Evolutionary conservation across 1,140 invertebrate species (phyloP).

Genomic region (Pseudomyrmex pallidus): DNA sequence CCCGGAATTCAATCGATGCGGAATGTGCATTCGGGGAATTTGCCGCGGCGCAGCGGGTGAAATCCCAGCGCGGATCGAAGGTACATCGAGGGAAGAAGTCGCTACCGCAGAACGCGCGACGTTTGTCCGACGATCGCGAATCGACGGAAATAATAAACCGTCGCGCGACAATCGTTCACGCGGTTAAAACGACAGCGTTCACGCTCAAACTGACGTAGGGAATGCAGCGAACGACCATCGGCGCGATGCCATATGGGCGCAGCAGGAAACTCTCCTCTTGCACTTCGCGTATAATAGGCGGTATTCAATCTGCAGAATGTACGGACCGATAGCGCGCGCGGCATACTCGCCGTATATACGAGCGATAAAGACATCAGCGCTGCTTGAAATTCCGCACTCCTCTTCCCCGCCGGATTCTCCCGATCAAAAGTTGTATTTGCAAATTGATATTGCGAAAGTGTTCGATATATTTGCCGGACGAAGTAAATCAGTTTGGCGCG

Average conservation of each 20-base stretch:
- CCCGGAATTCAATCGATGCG: constrained; percentile 25
- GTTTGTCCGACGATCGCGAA: background rate
- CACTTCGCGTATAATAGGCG: constrained; percentile 45
- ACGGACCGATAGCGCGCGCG: constrained; percentile 14
- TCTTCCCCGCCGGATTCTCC: background rate
- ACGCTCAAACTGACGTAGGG: constrained; percentile 35
- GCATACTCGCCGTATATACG: background rate
- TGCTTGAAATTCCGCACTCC: constrained; percentile 29
- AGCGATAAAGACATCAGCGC: constrained; percentile 47
- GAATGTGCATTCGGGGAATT: constrained; percentile 17
- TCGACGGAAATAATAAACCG: constrained; percentile 41
- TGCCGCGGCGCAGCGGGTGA: too few species aligned
- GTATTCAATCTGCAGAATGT: constrained; percentile 40
- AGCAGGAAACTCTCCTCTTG: constrained; percentile 47
- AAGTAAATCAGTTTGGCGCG: background rate
- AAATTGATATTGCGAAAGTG: constrained; percentile 22
- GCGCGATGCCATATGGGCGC: constrained; percentile 57
- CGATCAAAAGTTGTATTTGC: background rate
- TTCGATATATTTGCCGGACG: background rate
- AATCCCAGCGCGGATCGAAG: background rate
- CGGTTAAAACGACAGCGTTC: constrained; percentile 24
- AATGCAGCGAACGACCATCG: constrained; percentile 39
- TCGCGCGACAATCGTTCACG: constrained; percentile 45
- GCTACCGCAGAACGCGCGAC: background rate
- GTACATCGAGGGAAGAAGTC: background rate